A percentile compares a stretch with the other conserved stretches of the same genome.
These are phyloP conservation scores for Drosophila picticornis DNA, from an alignment of 2,888 invertebrate genomes.

Conservation along the genomic window DNA sequence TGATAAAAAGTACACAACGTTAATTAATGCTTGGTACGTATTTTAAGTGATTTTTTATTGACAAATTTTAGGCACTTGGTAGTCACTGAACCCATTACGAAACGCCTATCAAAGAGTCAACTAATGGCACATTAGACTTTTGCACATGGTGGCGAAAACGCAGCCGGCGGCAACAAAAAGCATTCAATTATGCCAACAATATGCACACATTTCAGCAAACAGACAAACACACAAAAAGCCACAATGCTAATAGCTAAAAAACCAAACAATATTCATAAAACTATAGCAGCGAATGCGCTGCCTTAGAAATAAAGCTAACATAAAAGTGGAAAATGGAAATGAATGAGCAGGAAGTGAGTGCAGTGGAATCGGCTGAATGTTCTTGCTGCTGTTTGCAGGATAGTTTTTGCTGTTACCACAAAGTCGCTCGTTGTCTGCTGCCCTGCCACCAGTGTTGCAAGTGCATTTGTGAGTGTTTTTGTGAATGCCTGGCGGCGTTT, in stretches of 20 bases:
- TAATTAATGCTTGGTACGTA: not conserved
- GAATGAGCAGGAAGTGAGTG: conserved; percentile 53
- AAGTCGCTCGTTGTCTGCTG: conserved; percentile 18
- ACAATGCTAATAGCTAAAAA: conserved; percentile 13
- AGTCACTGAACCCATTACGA: conserved; percentile 56
- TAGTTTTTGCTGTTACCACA: conserved; percentile 23
- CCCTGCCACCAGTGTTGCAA: not conserved
- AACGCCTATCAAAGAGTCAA: conserved; percentile 62
- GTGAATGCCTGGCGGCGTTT: conserved; percentile 69
- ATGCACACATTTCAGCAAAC: conserved; percentile 73
- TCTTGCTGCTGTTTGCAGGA: conserved; percentile 25
- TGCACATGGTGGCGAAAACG: conserved; percentile 37
- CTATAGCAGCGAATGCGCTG: conserved; percentile 53
- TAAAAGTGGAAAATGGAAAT: conserved; percentile 40
- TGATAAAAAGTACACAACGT: not conserved
- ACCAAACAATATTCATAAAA: conserved; percentile 66
- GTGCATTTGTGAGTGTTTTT: conserved; percentile 12
- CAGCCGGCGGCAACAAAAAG: conserved; percentile 57
- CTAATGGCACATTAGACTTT: conserved; percentile 66
- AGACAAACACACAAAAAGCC: conserved; percentile 27
- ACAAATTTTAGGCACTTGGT: conserved; percentile 41
- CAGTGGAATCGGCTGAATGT: conserved; percentile 64
- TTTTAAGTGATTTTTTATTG: conserved; percentile 5
- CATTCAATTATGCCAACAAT: conserved; percentile 77
- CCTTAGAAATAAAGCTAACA: conserved; percentile 54